Percentiles rank a stretch among this genome's conserved stretches.
Evolutionary conservation across 2,113 vertebrate species (phyloP).

Genomic region (Nesoenas mayeri): DNA sequence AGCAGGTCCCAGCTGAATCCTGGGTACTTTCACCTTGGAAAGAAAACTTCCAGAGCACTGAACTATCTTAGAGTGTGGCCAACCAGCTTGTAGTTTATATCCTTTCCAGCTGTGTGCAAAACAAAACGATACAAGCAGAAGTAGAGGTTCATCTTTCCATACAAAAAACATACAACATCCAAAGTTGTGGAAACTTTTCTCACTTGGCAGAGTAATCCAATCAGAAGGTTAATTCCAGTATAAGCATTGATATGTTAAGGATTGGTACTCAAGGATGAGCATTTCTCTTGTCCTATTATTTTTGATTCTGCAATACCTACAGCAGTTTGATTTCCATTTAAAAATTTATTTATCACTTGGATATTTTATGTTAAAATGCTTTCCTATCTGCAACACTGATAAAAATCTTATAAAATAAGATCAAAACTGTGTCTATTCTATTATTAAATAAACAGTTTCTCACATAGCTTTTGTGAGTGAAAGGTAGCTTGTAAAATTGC

Average conservation of each 20-base stretch:
- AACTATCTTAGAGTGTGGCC: neutral
- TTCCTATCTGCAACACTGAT: neutral
- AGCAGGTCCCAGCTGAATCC: neutral
- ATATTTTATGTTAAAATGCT: neutral
- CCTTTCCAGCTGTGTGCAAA: neutral
- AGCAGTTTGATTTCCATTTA: neutral
- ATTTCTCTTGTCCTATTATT: neutral
- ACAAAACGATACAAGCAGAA: neutral
- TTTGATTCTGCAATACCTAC: neutral
- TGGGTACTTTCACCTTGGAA: neutral
- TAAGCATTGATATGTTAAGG: neutral
- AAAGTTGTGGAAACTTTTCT: neutral
- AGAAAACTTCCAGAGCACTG: neutral
- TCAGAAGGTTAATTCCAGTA: neutral
- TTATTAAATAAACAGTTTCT: neutral
- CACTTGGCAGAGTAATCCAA: neutral
- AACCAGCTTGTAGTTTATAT: rapidly evolving
- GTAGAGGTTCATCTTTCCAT: neutral
- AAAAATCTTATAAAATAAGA: neutral
- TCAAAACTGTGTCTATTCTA: neutral
- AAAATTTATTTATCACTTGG: rapidly evolving
- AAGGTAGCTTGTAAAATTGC: neutral
- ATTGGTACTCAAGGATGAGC: neutral
- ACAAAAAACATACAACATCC: neutral
- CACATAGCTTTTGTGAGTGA: neutral